Conservation (phyloP, 1,140 invertebrate species). For the Trypoxylus dichotomus region DNA sequence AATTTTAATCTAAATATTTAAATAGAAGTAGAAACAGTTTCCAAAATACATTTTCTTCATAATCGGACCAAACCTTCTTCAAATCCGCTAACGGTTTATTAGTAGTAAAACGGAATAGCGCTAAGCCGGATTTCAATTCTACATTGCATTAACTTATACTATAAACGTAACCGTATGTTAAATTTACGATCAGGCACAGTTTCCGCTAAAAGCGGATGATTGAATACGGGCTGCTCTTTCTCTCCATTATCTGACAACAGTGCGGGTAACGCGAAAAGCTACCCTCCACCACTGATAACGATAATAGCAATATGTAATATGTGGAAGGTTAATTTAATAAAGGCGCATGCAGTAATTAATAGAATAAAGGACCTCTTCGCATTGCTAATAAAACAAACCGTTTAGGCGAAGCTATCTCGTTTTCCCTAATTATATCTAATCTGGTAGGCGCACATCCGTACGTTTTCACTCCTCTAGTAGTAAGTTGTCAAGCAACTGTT, state of each 20-base stretch:
- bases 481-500: conserved; percentile 18
- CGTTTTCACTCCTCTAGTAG: neutral
- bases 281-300: neutral
- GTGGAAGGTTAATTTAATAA: conserved; percentile 6
- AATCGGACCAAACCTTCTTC: too few species aligned
- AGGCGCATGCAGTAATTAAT: conserved; percentile 7
- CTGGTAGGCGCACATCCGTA: neutral
- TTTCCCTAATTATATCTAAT: conserved; percentile 21
- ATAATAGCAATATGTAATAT: neutral
- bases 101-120: neutral
- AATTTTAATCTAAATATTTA: too few species aligned
- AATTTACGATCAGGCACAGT: neutral
- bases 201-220: neutral
- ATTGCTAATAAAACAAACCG: conserved; percentile 20
- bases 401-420: conserved; percentile 17
- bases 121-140: neutral
- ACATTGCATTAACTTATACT: neutral
- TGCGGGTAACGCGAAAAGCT: neutral
- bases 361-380: conserved; percentile 1
- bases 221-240: neutral
- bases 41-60: too few species aligned
- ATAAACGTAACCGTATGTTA: neutral
- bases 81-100: neutral
- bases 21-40: too few species aligned
- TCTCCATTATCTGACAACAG: neutral